A percentile compares a stretch with the other conserved stretches of the same genome.
These are phyloP conservation scores for Perca fluviatilis DNA, from an alignment of 2,113 vertebrate genomes.

Conservation along the genomic window DNA sequence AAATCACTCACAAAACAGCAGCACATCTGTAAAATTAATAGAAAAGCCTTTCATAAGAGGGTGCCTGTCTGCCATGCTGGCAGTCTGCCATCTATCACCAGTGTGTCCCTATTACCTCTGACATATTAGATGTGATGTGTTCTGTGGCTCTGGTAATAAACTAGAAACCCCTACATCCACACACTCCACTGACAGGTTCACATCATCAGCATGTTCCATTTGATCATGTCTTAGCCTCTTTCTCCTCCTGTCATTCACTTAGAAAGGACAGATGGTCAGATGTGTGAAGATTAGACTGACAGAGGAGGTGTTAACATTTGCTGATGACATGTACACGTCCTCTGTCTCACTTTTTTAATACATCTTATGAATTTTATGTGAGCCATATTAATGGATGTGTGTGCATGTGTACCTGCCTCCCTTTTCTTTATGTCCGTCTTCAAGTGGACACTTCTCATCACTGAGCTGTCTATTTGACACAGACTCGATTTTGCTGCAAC, in stretches of 20 bases:
- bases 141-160: slow-evolving; percentile 73
- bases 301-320: slow-evolving; percentile 54
- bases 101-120: slow-evolving; percentile 74
- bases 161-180: slow-evolving; percentile 60
- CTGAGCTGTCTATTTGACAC: slow-evolving; percentile 50
- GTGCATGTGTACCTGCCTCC: slow-evolving; percentile 13
- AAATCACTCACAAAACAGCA: slow-evolving; percentile 76
- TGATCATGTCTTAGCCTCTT: slow-evolving; percentile 55
- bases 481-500: slow-evolving; percentile 46
- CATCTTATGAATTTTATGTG: slow-evolving; percentile 37
- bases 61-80: slow-evolving; percentile 70
- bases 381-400: neutral
- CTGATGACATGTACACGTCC: slow-evolving; percentile 61
- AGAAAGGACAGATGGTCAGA: slow-evolving; percentile 53
- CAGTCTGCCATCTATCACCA: slow-evolving; percentile 67
- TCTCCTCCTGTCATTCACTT: slow-evolving; percentile 56
- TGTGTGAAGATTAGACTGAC: slow-evolving; percentile 45
- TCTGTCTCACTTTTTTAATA: slow-evolving; percentile 28
- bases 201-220: slow-evolving; percentile 73
- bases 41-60: slow-evolving; percentile 75
- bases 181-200: slow-evolving; percentile 65
- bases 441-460: slow-evolving; percentile 52
- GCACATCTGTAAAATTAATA: slow-evolving; percentile 75
- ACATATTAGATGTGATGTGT: slow-evolving; percentile 76
- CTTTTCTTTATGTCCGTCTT: slow-evolving; percentile 25